A percentile compares a stretch with the other conserved stretches of the same genome.
phyloP scores from a whole-genome alignment of 1,140 invertebrate genomes.

The Muscidifurax raptorellus region DNA sequence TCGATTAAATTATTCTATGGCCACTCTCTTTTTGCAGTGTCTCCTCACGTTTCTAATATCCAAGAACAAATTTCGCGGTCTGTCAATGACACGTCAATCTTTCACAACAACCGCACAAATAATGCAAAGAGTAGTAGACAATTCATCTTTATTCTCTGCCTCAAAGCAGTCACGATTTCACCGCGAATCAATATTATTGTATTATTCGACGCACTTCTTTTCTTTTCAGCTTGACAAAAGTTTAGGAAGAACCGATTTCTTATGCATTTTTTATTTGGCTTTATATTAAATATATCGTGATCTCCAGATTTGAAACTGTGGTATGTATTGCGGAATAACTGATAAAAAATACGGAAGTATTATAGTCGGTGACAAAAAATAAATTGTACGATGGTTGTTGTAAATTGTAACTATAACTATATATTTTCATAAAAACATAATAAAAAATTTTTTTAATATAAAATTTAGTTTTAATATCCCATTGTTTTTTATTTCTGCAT shows the following conservation, averaged over 20 bases:
- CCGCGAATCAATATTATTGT: not conserved
- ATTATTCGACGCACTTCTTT: not conserved
- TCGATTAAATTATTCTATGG: constrained; percentile 18
- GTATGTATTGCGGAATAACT: not conserved
- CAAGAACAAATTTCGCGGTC: constrained; percentile 41
- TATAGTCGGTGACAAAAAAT: not conserved
- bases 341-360: not conserved
- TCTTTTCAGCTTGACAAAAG: not conserved
- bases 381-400: not conserved
- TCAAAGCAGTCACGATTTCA: constrained; percentile 29
- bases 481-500: no score
- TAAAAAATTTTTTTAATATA: no score
- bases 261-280: not conserved
- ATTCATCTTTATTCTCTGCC: not conserved
- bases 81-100: constrained; percentile 39
- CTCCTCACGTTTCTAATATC: not conserved
- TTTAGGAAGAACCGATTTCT: not conserved
- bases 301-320: not conserved
- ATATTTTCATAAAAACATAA: no score
- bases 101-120: constrained; percentile 19
- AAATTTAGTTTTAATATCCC: no score
- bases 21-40: not conserved
- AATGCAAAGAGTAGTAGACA: not conserved
- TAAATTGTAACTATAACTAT: no score
- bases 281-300: not conserved